Percentiles rank a stretch among this genome's conserved stretches.
phyloP scores from a whole-genome alignment of 2,888 invertebrate species.

The Lapara coniferarum region DNA sequence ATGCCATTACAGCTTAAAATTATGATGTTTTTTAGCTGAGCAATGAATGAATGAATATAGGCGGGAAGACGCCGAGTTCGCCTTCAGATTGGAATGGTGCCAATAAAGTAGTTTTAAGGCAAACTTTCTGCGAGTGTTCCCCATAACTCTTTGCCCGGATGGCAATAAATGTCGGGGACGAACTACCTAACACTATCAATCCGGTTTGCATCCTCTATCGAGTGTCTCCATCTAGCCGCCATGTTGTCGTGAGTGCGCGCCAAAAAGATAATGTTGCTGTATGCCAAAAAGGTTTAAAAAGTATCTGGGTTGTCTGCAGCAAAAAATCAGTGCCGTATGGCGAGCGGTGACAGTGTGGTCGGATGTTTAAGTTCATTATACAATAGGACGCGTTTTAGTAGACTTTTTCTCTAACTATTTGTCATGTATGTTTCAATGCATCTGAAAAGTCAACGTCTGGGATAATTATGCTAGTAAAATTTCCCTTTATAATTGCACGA shows the following conservation, averaged over 20 bases:
- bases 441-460: background rate
- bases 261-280: slow-evolving; percentile 58
- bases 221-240: slow-evolving; percentile 70
- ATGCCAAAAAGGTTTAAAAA: slow-evolving; percentile 47
- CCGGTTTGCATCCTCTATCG: slow-evolving; percentile 75
- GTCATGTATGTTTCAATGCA: slow-evolving; percentile 23
- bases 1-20: slow-evolving; percentile 64
- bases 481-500: background rate
- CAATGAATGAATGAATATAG: slow-evolving; percentile 69
- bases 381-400: slow-evolving; percentile 42
- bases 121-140: slow-evolving; percentile 62
- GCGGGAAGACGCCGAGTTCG: slow-evolving; percentile 54
- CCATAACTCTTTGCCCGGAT: slow-evolving; percentile 66
- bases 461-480: background rate
- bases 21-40: slow-evolving; percentile 77
- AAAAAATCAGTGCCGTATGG: slow-evolving; percentile 65
- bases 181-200: slow-evolving; percentile 72
- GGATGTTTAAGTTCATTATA: slow-evolving; percentile 60
- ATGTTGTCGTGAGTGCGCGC: slow-evolving; percentile 44
- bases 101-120: slow-evolving; percentile 73
- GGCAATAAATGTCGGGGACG: slow-evolving; percentile 69
- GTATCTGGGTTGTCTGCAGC: slow-evolving; percentile 53
- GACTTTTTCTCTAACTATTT: slow-evolving; percentile 35
- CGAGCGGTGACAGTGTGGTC: slow-evolving; percentile 56
- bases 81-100: slow-evolving; percentile 68